These are phyloP conservation scores for Microtus pennsylvanicus DNA, from an alignment of 2,113 vertebrate genomes.

Conservation along the genomic window DNA sequence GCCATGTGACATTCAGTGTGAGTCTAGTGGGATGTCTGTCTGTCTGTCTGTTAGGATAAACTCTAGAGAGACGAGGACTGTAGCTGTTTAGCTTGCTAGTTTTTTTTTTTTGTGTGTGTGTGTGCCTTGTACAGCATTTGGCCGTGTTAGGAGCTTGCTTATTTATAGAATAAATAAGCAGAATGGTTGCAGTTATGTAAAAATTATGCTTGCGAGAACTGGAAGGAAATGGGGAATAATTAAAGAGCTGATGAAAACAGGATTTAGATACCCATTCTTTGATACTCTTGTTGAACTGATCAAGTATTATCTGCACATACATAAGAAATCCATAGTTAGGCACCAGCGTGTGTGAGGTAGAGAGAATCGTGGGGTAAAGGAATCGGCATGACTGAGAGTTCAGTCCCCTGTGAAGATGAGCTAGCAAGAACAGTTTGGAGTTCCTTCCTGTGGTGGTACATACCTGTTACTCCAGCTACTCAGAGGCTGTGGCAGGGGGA, in stretches of 20 bases:
- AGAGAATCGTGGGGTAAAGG: background rate
- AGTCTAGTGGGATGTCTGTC: background rate
- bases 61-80: background rate
- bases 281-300: background rate
- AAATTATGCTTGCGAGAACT: background rate
- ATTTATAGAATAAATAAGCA: slow-evolving; percentile 46
- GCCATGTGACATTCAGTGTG: background rate
- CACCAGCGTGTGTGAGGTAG: background rate
- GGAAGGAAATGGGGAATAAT: slow-evolving; percentile 23
- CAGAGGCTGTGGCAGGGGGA: background rate
- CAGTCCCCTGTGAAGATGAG: background rate
- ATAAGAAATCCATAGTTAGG: background rate
- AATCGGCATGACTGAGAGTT: background rate
- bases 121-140: background rate
- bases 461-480: background rate
- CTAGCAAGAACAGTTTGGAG: background rate
- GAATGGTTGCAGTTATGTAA: background rate
- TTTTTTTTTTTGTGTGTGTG: no score
- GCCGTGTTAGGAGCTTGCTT: background rate
- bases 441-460: background rate
- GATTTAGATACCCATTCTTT: slow-evolving; percentile 12
- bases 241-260: background rate
- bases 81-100: background rate
- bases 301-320: background rate
- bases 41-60: background rate